Conservation (phyloP, 2,888 invertebrate species). For the Ormyrus thymus region DNA sequence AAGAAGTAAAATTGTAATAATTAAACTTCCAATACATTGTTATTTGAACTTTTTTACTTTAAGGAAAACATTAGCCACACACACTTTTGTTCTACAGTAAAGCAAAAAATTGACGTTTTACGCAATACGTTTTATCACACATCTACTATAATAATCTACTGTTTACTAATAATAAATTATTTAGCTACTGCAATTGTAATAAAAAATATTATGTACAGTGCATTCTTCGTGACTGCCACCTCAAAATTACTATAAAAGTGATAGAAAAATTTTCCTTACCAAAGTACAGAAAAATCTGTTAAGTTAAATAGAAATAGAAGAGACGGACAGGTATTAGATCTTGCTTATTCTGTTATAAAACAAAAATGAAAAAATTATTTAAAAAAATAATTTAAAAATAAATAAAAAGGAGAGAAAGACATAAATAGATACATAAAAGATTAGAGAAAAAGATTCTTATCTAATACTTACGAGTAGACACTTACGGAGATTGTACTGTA, state of each 20-base stretch:
- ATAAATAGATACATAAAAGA: background rate
- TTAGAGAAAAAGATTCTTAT: background rate
- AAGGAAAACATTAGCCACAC: too few relatives aligned
- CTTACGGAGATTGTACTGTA: slow-evolving; percentile 11
- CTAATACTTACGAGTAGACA: slow-evolving; percentile 5
- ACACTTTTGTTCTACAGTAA: too few relatives aligned
- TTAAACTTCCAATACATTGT: too few relatives aligned
- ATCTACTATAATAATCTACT: background rate
- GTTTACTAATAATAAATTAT: background rate
- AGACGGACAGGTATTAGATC: too few relatives aligned
- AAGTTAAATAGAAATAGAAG: too few relatives aligned
- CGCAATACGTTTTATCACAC: background rate
- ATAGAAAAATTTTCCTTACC: too few relatives aligned
- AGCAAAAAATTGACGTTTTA: background rate
- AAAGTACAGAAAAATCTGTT: too few relatives aligned
- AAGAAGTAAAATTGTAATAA: too few relatives aligned
- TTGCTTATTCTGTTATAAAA: too few relatives aligned
- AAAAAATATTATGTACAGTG: slow-evolving; percentile 13
- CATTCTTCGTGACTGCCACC: background rate
- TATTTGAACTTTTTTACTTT: too few relatives aligned
- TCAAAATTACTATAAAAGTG: too few relatives aligned
- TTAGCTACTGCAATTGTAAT: background rate
- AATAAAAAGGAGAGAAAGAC: background rate
- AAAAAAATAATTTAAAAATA: background rate
- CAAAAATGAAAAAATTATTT: too few relatives aligned